Percentiles rank a stretch among this genome's conserved stretches.
Conservation (phyloP, 2,797 vertebrate species). For the Anniella stebbinsi region DNA sequence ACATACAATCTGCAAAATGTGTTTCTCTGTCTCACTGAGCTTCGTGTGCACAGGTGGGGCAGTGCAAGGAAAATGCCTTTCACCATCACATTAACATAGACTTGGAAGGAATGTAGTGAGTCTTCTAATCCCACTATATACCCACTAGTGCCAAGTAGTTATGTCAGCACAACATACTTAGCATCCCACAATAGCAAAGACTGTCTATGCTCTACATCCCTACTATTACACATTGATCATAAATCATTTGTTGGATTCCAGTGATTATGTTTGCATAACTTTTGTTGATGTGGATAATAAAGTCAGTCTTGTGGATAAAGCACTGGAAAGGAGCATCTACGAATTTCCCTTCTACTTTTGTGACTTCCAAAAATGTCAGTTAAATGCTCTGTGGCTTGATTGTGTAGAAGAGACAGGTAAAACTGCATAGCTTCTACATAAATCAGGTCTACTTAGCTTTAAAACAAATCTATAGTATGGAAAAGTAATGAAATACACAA, state of each 20-base stretch:
- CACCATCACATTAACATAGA: neutral
- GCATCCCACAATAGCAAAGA: neutral
- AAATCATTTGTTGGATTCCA: neutral
- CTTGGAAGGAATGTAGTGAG: neutral
- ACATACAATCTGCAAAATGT: neutral
- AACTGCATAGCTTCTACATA: neutral
- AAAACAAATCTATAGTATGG: neutral
- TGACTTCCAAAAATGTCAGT: neutral
- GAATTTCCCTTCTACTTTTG: neutral
- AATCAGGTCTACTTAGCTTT: neutral
- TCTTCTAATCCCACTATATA: neutral
- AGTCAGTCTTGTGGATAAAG: neutral
- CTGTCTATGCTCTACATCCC: neutral
- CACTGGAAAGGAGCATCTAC: neutral
- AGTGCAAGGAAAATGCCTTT: neutral
- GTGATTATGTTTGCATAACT: neutral
- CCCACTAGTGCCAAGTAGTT: neutral
- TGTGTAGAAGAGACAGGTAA: neutral
- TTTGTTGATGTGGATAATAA: neutral
- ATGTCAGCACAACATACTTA: neutral
- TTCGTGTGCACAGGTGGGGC: neutral
- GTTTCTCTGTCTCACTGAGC: neutral
- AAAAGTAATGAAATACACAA: conserved; percentile 55
- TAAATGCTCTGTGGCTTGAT: neutral
- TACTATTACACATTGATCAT: neutral